These are phyloP conservation scores for Atta colombica DNA, from an alignment of 1,140 invertebrate genomes.

Conservation along the genomic window DNA sequence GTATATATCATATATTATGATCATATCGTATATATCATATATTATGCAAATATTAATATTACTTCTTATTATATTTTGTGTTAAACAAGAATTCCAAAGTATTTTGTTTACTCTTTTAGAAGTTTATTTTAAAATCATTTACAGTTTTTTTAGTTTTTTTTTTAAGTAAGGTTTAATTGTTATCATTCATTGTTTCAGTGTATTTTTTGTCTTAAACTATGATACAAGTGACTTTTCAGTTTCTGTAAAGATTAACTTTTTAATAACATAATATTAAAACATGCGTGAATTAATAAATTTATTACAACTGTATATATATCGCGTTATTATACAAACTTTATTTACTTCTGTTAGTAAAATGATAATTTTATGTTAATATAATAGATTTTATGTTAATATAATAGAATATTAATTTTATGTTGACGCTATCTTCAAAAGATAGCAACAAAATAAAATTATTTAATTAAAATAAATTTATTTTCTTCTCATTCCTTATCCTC, in stretches of 20 bases:
- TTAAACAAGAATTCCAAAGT: neutral
- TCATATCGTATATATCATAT: neutral
- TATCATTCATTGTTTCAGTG: too few relatives aligned
- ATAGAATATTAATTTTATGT: neutral
- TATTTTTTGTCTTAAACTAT: too few relatives aligned
- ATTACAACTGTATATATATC: neutral
- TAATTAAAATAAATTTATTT: conserved; percentile 9
- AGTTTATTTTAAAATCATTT: too few relatives aligned
- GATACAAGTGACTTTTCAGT: too few relatives aligned
- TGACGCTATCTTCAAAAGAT: neutral
- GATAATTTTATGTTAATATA: neutral
- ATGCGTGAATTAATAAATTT: neutral
- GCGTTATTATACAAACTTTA: neutral
- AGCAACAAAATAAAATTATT: neutral
- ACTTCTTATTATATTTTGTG: neutral
- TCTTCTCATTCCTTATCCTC: neutral
- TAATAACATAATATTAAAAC: neutral
- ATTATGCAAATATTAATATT: too few relatives aligned
- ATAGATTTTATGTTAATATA: neutral
- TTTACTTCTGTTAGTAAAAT: neutral
- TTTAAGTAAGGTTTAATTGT: too few relatives aligned
- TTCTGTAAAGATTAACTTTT: neutral
- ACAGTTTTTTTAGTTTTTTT: too few relatives aligned
- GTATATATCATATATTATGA: too few relatives aligned
- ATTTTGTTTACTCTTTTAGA: neutral